Percentiles rank a stretch among this genome's conserved stretches.
Conservation (phyloP, 2,888 invertebrate species). For the Keiferia lycopersicella region DNA sequence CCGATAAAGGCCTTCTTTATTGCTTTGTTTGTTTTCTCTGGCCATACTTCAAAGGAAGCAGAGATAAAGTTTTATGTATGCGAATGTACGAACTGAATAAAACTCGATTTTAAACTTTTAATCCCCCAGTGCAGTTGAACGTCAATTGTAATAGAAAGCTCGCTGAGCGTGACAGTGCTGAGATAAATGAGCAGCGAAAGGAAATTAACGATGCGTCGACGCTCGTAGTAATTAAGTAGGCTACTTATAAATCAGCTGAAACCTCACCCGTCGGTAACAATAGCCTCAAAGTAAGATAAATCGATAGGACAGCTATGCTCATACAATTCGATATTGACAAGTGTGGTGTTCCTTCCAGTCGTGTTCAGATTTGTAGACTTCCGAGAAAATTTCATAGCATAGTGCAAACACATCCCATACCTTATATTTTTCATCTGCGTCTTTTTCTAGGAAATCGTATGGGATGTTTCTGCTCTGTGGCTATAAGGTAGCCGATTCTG, state of each 20-base stretch:
- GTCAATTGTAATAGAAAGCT: constrained; percentile 53
- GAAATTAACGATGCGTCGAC: constrained; percentile 68
- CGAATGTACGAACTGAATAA: constrained; percentile 63
- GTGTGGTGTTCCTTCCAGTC: constrained; percentile 56
- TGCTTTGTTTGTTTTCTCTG: constrained; percentile 80
- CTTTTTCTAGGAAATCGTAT: constrained; percentile 22
- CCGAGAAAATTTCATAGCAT: constrained; percentile 36
- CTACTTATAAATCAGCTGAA: constrained; percentile 75
- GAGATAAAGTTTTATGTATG: constrained; percentile 77
- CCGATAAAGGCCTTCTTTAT: constrained; percentile 80
- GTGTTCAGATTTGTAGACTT: constrained; percentile 51
- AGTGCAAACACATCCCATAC: constrained; percentile 34
- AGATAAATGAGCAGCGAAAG: constrained; percentile 60
- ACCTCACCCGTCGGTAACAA: constrained; percentile 69
- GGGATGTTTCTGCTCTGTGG: constrained; percentile 52
- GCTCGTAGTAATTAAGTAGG: constrained; percentile 70
- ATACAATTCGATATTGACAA: constrained; percentile 72
- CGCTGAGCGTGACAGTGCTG: constrained; percentile 46
- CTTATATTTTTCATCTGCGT: constrained; percentile 28
- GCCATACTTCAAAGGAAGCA: constrained; percentile 76
- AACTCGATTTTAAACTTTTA: constrained; percentile 47
- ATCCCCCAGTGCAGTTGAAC: constrained; percentile 38
- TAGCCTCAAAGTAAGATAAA: constrained; percentile 78
- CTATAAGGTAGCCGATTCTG: constrained; percentile 56
- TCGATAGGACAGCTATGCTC: constrained; percentile 70